Evolutionary conservation across 1,140 invertebrate genomes (phyloP), one percentile per base, ranked within the genome.

Genomic region (Hylyphantes graminicola): DNA sequence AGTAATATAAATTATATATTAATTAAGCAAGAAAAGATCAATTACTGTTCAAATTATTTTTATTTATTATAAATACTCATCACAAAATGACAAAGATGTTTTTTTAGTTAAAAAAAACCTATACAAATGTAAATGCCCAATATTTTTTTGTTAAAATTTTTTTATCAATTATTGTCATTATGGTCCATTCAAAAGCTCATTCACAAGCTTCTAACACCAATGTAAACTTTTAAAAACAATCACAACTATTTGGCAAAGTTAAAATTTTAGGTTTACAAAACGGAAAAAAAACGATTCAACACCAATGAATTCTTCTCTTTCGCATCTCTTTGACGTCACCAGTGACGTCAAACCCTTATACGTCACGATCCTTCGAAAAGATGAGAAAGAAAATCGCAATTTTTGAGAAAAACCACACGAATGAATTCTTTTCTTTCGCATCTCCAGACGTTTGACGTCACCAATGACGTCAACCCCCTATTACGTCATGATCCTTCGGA

Each of bases 401-500:
- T 63, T 76, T 57, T 50, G 19, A 51, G 57, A 61, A 35, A 76
- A 64, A 76, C 1, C 12, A 12, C 17, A 61, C 17, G 6, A 61
- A 61, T 15, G 57, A 3, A 61, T 61, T 61, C 17, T 61, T 12
- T 15, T 12, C 12, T 61, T 61, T 17, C 57, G 57, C 17, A 15
- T 17, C 57, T 17, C 57, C 17, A 17, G 12, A 15, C 57, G 17
- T 35, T 35, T 35, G 35, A n/a, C 12, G 74, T 10, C 48, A 15
- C 68, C 64, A 7, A 55, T 76, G 74, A 76, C 74, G 74, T 76
- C 74, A 76, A 15, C 12, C 35, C 35, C 50, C 21, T 12, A 51
- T 76, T 76, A 76, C 74, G 74, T 76, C 74, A 76, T 54, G 48
- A 61, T 51, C 59, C 50, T 64, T 61, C 61, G 15, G 74, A 76